Evolutionary conservation across 2,113 vertebrate genomes (phyloP).

Genomic region (Uria lomvia): DNA sequence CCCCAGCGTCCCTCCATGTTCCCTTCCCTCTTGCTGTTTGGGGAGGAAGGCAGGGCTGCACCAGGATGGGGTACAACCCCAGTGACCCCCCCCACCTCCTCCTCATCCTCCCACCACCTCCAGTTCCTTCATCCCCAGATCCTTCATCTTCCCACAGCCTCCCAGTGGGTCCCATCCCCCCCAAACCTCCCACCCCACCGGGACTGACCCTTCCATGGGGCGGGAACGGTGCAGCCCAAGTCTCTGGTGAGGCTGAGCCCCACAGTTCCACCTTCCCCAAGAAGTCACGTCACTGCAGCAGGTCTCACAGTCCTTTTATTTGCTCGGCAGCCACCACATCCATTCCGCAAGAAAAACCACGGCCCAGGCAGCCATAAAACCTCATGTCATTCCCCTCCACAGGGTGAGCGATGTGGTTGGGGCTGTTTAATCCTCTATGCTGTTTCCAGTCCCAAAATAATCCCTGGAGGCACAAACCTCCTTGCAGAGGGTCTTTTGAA

Average conservation of each 20-base stretch:
- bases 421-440: neutral
- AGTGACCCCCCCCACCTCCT: accelerated
- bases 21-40: neutral
- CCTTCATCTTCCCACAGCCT: neutral
- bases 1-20: accelerated
- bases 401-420: accelerated
- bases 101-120: neutral
- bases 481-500: neutral
- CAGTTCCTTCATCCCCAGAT: neutral
- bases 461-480: neutral
- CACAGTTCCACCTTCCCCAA: neutral
- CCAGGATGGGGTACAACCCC: neutral
- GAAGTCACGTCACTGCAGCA: neutral
- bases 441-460: neutral
- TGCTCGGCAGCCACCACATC: neutral
- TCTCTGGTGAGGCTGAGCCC: neutral
- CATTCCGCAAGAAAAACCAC: neutral
- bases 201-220: neutral
- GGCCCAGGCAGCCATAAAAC: neutral
- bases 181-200: neutral
- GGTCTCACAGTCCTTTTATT: constrained; percentile 32
- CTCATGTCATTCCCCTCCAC: neutral
- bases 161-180: accelerated
- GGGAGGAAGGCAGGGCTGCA: neutral
- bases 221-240: neutral